phyloP scores from a whole-genome alignment of 2,888 invertebrate genomes.

The Fissipunctia ypsillon region DNA sequence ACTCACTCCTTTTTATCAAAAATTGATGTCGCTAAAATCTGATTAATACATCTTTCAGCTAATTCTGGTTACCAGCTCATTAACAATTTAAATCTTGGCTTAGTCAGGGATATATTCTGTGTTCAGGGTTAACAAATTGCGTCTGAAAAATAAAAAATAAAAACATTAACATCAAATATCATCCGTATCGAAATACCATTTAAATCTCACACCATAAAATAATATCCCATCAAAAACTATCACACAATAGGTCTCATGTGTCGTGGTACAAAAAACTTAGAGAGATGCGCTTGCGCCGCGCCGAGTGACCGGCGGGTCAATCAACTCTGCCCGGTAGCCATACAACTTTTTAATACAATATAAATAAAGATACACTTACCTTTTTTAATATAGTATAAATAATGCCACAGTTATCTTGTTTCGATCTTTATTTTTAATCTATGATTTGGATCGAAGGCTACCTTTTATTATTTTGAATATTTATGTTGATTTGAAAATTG shows the following conservation, averaged over 20 bases:
- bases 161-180: not conserved
- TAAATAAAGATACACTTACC: constrained; percentile 78
- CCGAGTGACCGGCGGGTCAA: constrained; percentile 77
- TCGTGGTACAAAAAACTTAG: constrained; percentile 66
- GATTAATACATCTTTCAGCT: not conserved
- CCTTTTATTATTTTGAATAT: constrained; percentile 39
- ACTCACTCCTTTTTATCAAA: not conserved
- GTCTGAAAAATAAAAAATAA: not conserved
- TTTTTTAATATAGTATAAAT: constrained; percentile 64
- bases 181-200: constrained; percentile 26
- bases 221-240: constrained; percentile 64
- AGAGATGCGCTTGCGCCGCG: constrained; percentile 72
- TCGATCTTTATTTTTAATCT: constrained; percentile 57
- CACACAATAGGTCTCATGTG: constrained; percentile 63
- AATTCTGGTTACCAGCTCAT: not conserved
- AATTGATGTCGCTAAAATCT: not conserved
- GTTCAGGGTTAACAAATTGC: not conserved
- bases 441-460: constrained; percentile 47
- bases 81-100: not conserved
- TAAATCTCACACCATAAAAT: constrained; percentile 56
- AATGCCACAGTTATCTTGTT: constrained; percentile 52
- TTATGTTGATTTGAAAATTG: constrained; percentile 43
- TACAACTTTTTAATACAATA: constrained; percentile 80
- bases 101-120: no score
- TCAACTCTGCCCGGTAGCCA: constrained; percentile 83